A percentile compares a stretch with the other conserved stretches of the same genome.
Conservation (phyloP, 2,888 invertebrate genomes). For the Andrena marginata region DNA sequence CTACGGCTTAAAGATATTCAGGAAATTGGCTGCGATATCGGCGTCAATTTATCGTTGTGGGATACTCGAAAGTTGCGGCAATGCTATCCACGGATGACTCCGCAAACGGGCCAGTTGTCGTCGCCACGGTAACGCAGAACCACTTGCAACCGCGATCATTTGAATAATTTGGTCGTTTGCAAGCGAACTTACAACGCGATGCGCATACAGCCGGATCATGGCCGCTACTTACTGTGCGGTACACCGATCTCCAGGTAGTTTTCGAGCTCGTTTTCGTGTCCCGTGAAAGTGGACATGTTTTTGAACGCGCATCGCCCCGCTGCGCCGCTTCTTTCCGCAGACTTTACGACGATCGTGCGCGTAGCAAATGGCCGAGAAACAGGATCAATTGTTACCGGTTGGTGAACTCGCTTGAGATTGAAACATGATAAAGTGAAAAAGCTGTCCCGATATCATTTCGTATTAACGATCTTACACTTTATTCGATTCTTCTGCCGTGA, state of each 20-base stretch:
- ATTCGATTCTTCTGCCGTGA: background rate
- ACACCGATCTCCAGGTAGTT: conserved; percentile 66
- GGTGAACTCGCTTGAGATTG: conserved; percentile 34
- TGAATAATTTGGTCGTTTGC: conserved; percentile 83
- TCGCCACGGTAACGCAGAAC: conserved; percentile 68
- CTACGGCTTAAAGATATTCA: conserved; percentile 79
- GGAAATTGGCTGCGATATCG: conserved; percentile 82
- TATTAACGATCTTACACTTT: background rate
- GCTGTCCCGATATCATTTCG: background rate
- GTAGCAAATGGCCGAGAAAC: conserved; percentile 66
- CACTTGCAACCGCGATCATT: conserved; percentile 75
- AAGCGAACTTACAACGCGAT: conserved; percentile 78
- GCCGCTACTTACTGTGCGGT: conserved; percentile 77
- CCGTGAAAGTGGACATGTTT: conserved; percentile 71
- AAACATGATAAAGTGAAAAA: conserved; percentile 23
- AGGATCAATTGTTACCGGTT: conserved; percentile 58
- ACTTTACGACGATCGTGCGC: conserved; percentile 57
- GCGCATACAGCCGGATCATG: conserved; percentile 77
- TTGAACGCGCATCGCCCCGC: conserved; percentile 42
- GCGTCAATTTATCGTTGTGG: conserved; percentile 79
- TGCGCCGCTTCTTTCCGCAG: conserved; percentile 15
- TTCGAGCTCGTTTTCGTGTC: conserved; percentile 65
- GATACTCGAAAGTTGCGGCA: conserved; percentile 61
- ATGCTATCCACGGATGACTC: conserved; percentile 62
- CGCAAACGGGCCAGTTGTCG: conserved; percentile 75